Evolutionary conservation across 2,888 invertebrate species (phyloP), one percentile per base, ranked within the genome.

Genomic region (Drosophila kanekoi): DNA sequence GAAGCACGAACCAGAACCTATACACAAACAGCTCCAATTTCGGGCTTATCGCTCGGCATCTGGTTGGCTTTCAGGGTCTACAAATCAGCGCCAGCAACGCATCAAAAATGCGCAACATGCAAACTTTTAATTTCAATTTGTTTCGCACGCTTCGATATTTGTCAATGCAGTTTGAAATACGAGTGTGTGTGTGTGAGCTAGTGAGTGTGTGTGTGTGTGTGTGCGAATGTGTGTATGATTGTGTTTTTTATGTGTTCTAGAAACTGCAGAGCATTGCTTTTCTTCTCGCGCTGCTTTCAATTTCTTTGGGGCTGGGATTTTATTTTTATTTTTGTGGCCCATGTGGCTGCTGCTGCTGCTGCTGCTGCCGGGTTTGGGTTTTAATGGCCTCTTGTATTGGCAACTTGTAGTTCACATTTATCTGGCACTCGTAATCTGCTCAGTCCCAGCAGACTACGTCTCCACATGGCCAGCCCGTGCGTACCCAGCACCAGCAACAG

Each of bases 401-500:
- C 89, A 89, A 89, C 90, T 89, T 90, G 90, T 90, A 86, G 82
- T 81, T 88, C 81, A 79, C 79, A 90, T 86, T 90, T 90, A 90
- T 90, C 90, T 88, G 84, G 80, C 76, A 81, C 80, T 86, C 77
- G 88, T 90, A 87, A 90, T 90, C 90, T 90, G 77, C 45, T 63
- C 73, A 69, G 73, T 57, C 59, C 48, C 71, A 41, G 51, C 65
- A 52, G 38, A 32, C 60, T 37, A 62, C 49, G 63, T 71, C 71
- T 67, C 76, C 79, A 65, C 69, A 76, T 69, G 57, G 73, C 72
- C 71, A 65, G 63, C 65, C 71, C 72, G 63, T 77, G 80, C 78
- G 80, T 80, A 80, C 71, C 72, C 64, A 66, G 61, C 70, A 54
- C 47, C 65, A 65, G 67, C 67, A 65, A 44, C 72, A 72, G 72